Conservation (phyloP, 2,113 vertebrate genomes). For the Geothlypis trichas region DNA sequence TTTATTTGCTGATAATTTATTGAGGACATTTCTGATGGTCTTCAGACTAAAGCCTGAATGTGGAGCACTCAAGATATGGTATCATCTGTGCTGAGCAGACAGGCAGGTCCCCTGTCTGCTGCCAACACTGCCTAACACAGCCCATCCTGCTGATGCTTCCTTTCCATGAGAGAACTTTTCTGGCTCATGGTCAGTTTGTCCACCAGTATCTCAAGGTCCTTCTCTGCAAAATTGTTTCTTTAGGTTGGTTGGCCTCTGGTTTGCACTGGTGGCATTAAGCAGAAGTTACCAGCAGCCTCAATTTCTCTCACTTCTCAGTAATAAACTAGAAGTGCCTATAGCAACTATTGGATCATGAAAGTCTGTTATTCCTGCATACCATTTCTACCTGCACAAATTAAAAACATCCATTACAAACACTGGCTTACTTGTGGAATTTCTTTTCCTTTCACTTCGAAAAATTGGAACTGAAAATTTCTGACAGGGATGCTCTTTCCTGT, state of each 20-base stretch:
- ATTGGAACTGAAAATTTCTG: neutral
- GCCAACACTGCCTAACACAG: neutral
- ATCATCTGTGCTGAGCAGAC: neutral
- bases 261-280: neutral
- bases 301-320: neutral
- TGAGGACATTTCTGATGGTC: neutral
- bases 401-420: neutral
- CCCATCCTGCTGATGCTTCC: neutral
- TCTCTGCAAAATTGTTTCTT: neutral
- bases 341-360: neutral
- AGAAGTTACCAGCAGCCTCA: neutral
- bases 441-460: neutral
- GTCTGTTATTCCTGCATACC: neutral
- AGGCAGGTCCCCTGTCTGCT: neutral
- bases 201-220: neutral
- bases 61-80: neutral
- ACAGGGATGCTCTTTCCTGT: neutral
- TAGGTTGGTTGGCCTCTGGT: neutral
- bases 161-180: neutral
- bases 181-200: neutral
- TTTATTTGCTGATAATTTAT: neutral
- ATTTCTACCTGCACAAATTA: neutral
- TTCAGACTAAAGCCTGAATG: neutral
- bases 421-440: neutral
- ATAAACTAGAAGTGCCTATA: neutral